Conservation (phyloP, 2,888 invertebrate genomes). For the Chrysodeixis includens region DNA sequence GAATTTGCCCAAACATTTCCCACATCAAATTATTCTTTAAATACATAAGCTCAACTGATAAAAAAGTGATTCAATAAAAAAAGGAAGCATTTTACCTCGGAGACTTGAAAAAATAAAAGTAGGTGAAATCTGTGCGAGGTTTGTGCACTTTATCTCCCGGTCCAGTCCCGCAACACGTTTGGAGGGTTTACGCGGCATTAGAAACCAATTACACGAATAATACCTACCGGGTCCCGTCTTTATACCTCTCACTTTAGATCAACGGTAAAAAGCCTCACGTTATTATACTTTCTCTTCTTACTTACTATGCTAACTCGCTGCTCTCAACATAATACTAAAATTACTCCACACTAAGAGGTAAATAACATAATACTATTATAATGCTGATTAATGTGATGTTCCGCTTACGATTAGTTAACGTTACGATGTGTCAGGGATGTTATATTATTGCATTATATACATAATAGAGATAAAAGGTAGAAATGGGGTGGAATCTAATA, state of each 20-base stretch:
- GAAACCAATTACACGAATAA: conserved; percentile 89
- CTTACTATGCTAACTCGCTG: conserved; percentile 3
- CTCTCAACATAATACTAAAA: conserved; percentile 18
- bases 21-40: not conserved
- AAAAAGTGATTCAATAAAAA: not conserved
- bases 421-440: conserved; percentile 67
- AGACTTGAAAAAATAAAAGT: conserved; percentile 56
- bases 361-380: conserved; percentile 43
- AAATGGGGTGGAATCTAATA: conserved; percentile 86
- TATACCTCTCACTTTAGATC: conserved; percentile 59
- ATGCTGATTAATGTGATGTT: conserved; percentile 65
- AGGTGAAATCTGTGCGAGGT: conserved; percentile 66
- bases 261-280: conserved; percentile 25
- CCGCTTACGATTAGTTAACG: conserved; percentile 66
- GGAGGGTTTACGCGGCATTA: conserved; percentile 89
- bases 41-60: not conserved
- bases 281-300: conserved; percentile 22
- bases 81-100: conserved; percentile 14
- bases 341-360: conserved; percentile 31
- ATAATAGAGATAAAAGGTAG: conserved; percentile 86
- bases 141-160: conserved; percentile 86
- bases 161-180: conserved; percentile 88
- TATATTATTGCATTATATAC: conserved; percentile 80
- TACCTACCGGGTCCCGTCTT: conserved; percentile 65
- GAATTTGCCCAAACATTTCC: not conserved